Conservation (phyloP, 2,888 invertebrate species). For the Nomada flava region DNA sequence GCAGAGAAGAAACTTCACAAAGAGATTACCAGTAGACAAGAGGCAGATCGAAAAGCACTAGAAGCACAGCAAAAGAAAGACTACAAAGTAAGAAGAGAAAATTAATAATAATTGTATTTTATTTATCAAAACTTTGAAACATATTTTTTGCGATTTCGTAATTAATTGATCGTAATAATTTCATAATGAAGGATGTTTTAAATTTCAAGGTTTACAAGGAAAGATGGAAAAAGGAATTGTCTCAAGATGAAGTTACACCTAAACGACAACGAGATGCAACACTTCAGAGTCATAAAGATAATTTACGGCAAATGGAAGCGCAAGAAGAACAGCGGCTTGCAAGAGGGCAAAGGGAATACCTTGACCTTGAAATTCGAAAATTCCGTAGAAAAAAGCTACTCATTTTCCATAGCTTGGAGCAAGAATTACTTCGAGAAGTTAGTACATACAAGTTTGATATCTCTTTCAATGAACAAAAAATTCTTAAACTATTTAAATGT, state of each 20-base stretch:
- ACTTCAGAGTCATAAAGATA: constrained; percentile 96
- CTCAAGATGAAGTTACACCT: constrained; percentile 96
- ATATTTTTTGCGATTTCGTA: neutral
- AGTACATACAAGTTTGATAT: constrained; percentile 65
- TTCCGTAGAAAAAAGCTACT: constrained; percentile 96
- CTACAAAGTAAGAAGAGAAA: constrained; percentile 88
- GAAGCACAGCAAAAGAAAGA: constrained; percentile 97
- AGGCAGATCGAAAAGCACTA: constrained; percentile 96
- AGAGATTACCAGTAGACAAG: constrained; percentile 95
- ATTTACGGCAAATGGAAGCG: constrained; percentile 95
- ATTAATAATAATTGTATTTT: neutral
- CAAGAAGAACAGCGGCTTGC: constrained; percentile 95
- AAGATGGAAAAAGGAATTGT: constrained; percentile 96
- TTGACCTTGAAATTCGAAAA: constrained; percentile 96
- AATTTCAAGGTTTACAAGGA: constrained; percentile 92
- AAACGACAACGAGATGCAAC: constrained; percentile 96
- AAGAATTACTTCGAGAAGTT: constrained; percentile 95
- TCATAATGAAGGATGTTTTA: constrained; percentile 5
- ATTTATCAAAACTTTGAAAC: neutral
- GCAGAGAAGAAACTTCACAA: constrained; percentile 97
- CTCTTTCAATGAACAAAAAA: neutral
- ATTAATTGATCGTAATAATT: neutral
- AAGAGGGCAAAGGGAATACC: constrained; percentile 94
- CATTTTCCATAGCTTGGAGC: constrained; percentile 94
- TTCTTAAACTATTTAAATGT: constrained; percentile 17